These are phyloP conservation scores for Danio choprae DNA, from an alignment of 2,797 vertebrate genomes.

Conservation along the genomic window DNA sequence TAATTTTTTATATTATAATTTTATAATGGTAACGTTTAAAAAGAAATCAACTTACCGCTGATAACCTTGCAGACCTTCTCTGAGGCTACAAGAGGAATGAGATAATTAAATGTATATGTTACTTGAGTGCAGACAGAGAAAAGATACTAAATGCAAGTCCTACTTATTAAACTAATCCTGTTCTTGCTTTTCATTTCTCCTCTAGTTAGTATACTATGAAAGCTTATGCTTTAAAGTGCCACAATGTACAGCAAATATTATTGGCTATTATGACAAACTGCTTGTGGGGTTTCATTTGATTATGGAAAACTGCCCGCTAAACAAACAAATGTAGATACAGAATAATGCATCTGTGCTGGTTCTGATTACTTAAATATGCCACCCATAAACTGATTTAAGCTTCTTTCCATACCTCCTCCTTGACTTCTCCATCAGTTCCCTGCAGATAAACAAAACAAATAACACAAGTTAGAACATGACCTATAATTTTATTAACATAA, in stretches of 20 bases:
- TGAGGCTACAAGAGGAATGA: constrained; percentile 75
- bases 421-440: constrained; percentile 79
- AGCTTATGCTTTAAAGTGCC: not conserved
- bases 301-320: not conserved
- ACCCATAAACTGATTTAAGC: not conserved
- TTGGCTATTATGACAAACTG: not conserved
- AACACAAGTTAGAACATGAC: not conserved
- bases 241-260: not conserved
- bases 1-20: not conserved
- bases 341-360: not conserved
- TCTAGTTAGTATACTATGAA: not conserved
- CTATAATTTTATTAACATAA: not conserved
- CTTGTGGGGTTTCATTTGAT: not conserved
- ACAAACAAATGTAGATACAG: not conserved
- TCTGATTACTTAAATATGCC: not conserved
- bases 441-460: constrained; percentile 53
- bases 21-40: not conserved
- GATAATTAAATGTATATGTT: not conserved
- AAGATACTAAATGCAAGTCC: not conserved
- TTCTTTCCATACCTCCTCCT: constrained; percentile 78
- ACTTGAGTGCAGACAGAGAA: not conserved
- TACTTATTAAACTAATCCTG: not conserved
- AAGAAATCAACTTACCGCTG: constrained; percentile 76
- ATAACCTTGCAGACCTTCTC: constrained; percentile 85
- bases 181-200: not conserved